Percentiles rank a stretch among this genome's conserved stretches.
These are phyloP conservation scores for Eunapius fragilis DNA, from an alignment of 37 sponge, comb jelly and placozoan species.

Conservation along the genomic window DNA sequence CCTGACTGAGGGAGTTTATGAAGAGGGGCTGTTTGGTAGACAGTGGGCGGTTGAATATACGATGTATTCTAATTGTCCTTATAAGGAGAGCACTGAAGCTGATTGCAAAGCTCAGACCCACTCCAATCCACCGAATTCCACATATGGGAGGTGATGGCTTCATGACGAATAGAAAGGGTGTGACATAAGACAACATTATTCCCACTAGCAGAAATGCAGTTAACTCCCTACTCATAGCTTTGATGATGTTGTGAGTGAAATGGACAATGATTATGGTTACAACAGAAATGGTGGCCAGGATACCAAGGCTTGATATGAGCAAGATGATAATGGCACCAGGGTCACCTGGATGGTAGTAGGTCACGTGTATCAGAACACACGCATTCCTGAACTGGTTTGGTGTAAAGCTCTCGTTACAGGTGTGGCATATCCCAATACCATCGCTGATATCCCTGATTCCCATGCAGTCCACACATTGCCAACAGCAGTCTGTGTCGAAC, in stretches of 20 bases:
- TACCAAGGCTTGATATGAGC: conserved; percentile 36
- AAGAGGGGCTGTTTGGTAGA: background rate
- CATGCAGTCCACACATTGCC: conserved; percentile 54
- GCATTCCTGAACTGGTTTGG: conserved; percentile 37
- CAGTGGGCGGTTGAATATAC: conserved; percentile 56
- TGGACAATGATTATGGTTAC: conserved; percentile 37
- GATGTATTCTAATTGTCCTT: conserved; percentile 63
- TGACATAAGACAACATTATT: conserved; percentile 35
- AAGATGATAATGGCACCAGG: conserved; percentile 42
- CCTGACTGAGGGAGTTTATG: background rate
- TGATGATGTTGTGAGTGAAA: conserved; percentile 44
- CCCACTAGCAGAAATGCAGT: conserved; percentile 59
- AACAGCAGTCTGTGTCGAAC: conserved; percentile 48
- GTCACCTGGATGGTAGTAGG: conserved; percentile 21
- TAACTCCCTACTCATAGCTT: conserved; percentile 79
- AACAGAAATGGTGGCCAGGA: conserved; percentile 11
- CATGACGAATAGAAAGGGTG: conserved; percentile 46
- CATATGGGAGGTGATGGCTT: conserved; percentile 52
- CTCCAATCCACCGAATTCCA: conserved; percentile 32
- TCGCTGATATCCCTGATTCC: conserved; percentile 16
- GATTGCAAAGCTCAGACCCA: conserved; percentile 26
- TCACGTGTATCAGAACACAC: conserved; percentile 35
- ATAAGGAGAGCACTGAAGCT: conserved; percentile 62
- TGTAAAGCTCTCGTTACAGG: conserved; percentile 39
- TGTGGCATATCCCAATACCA: conserved; percentile 22